These are phyloP conservation scores for Fukomys damarensis DNA, from an alignment of 2,113 vertebrate species.

Conservation along the genomic window DNA sequence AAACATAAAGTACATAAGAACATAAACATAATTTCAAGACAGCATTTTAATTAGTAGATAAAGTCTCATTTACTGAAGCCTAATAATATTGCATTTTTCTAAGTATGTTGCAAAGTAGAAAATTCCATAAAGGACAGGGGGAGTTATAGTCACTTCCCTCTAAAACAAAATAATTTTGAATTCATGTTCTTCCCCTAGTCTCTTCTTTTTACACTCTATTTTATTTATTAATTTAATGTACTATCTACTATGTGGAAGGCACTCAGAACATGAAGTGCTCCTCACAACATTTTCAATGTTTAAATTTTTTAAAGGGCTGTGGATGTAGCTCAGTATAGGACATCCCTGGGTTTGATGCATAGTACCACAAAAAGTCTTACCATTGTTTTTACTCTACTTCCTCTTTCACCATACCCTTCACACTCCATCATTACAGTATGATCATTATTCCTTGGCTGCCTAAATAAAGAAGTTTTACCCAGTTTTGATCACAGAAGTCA, in stretches of 20 bases:
- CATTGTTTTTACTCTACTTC: background rate
- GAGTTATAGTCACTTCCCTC: background rate
- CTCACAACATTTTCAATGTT: background rate
- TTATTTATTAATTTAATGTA: background rate
- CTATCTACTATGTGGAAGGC: background rate
- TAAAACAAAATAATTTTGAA: conserved; percentile 33
- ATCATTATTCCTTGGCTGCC: background rate
- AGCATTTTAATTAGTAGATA: background rate
- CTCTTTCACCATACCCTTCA: background rate
- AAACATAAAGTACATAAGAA: background rate
- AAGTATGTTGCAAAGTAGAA: background rate
- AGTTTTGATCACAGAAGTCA: background rate
- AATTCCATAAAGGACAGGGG: background rate
- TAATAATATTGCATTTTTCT: conserved; percentile 34
- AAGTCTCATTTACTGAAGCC: conserved; percentile 28
- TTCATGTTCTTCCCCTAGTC: background rate
- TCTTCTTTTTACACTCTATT: background rate
- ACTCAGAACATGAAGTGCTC: background rate
- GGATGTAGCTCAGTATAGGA: background rate
- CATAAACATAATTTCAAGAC: background rate
- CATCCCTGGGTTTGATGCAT: background rate
- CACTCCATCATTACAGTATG: background rate
- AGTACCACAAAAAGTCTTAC: background rate
- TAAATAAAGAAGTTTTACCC: background rate
- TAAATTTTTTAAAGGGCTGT: background rate